Base-by-base conservation (phyloP, 2,797 vertebrate species). In the Tauraco hartlaubi region DNA sequence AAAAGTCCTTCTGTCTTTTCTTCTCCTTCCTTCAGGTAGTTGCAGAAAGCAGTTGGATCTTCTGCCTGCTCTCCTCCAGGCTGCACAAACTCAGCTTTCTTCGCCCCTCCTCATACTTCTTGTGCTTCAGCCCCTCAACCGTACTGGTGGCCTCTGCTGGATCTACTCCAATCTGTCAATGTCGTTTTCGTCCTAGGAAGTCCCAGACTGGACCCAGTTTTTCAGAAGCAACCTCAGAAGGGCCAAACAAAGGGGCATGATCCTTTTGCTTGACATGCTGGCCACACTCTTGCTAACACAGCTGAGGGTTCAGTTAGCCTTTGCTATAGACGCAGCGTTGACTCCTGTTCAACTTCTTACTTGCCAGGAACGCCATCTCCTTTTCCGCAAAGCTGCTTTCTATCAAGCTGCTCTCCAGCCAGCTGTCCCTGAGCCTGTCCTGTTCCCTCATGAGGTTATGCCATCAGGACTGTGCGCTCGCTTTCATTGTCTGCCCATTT, bases 101-200 rank as follows among this genome's bases (percentile, higher is more conserved):
- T 64, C 4, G 1, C 8, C 19, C 85, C 22, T 64, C 15, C 37
- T 44, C 0, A 0, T 13, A 31, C 20, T 20, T 58, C 44, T 39
- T 71, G 15, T 64, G 25, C 29, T 86, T 69, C 46, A 71, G 39
- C 26, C 35, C 28, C 37, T 63, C 41, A 72, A 1, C 11, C 29
- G 16, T 21, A 26, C 6, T 49, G 20, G 15, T 62, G 61, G 25
- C 31, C 14, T 91, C 37, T 73, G 52, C 55, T 33, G 31, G 59
- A 69, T 16, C 23, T 62, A 4, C 16, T 79, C 22, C 51, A 25
- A 19, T 7, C 25, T 88, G 5, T 5, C 16, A 44, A 7, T 18
- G n/a, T 9, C 9, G 3, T 4, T 52, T 74, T 87, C 62, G 15
- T 37, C 67, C 43, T 58, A 48, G 51, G 39, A 63, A 49, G 12